Evolutionary conservation across 2,797 vertebrate species (phyloP).

Genomic region (Prunella strophiata): DNA sequence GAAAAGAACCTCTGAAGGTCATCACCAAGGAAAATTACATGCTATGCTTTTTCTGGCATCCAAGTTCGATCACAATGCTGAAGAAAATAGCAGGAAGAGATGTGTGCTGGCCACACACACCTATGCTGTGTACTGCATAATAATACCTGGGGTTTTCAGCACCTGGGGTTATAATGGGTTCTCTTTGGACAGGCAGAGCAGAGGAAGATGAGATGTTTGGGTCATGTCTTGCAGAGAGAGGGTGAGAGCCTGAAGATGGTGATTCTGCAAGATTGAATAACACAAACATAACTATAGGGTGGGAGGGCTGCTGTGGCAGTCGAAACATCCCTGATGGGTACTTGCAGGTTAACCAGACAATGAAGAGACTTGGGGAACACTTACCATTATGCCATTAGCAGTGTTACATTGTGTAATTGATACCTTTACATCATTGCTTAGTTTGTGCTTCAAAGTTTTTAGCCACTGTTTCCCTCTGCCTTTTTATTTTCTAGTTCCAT

Average conservation of each 20-base stretch:
- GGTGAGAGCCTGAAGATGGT: conserved; percentile 27
- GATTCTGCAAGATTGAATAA: conserved; percentile 53
- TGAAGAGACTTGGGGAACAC: not conserved
- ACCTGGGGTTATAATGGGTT: conserved; percentile 69
- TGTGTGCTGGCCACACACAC: not conserved
- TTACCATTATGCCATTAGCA: not conserved
- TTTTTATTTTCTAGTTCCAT: not conserved
- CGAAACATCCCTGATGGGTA: not conserved
- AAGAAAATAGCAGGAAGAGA: not conserved
- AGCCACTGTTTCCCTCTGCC: not conserved
- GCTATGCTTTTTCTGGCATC: not conserved
- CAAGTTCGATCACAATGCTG: not conserved
- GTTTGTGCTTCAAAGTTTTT: not conserved
- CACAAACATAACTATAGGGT: not conserved
- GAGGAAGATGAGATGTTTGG: conserved; percentile 63
- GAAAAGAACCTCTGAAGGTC: conserved; percentile 30
- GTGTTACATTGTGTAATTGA: not conserved
- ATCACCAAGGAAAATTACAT: conserved; percentile 17
- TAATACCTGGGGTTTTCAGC: conserved; percentile 1
- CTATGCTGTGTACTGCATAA: not conserved
- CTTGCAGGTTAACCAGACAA: conserved; percentile 45
- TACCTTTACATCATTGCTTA: not conserved
- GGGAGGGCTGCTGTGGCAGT: not conserved
- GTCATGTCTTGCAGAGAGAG: conserved; percentile 42
- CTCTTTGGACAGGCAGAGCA: conserved; percentile 56